Percentiles rank a stretch among this genome's conserved stretches.
phyloP scores from a whole-genome alignment of 2,888 invertebrate genomes.

The Andrena bicolor region DNA sequence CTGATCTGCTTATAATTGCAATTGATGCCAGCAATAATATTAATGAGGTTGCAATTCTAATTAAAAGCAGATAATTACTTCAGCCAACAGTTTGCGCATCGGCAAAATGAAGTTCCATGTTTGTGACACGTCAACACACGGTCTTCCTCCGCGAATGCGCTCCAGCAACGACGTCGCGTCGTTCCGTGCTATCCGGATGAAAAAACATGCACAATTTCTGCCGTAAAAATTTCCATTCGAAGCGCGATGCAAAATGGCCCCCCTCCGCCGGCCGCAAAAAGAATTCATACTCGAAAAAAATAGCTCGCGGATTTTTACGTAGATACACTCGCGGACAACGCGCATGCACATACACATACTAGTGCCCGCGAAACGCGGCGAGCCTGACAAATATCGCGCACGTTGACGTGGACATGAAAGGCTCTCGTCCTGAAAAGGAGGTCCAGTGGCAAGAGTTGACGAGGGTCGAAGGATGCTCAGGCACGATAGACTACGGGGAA shows the following conservation, averaged over 20 bases:
- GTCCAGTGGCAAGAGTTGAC: conserved; percentile 3
- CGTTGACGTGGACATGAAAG: not conserved
- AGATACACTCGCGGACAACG: too few species aligned
- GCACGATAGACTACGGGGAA: not conserved
- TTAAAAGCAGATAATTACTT: conserved; percentile 15
- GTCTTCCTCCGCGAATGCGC: not conserved
- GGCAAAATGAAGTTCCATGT: not conserved
- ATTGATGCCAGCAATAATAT: conserved; percentile 19
- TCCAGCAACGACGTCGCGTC: too few species aligned
- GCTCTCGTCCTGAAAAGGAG: not conserved
- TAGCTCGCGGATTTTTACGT: too few species aligned
- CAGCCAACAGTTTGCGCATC: conserved; percentile 5
- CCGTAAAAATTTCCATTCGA: too few species aligned
- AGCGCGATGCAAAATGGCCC: too few species aligned
- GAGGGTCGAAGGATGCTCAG: conserved; percentile 25
- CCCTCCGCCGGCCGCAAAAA: too few species aligned
- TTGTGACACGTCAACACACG: conserved; percentile 1
- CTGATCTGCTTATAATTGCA: not conserved
- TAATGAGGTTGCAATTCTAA: conserved; percentile 15
- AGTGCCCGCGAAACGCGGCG: too few species aligned
- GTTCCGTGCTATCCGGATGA: too few species aligned
- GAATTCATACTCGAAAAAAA: too few species aligned
- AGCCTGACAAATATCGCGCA: not conserved
- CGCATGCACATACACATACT: too few species aligned
- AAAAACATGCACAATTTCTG: too few species aligned